Evolutionary conservation across 2,888 invertebrate genomes (phyloP).

Genomic region (Mesorhabditis spiculigera): DNA sequence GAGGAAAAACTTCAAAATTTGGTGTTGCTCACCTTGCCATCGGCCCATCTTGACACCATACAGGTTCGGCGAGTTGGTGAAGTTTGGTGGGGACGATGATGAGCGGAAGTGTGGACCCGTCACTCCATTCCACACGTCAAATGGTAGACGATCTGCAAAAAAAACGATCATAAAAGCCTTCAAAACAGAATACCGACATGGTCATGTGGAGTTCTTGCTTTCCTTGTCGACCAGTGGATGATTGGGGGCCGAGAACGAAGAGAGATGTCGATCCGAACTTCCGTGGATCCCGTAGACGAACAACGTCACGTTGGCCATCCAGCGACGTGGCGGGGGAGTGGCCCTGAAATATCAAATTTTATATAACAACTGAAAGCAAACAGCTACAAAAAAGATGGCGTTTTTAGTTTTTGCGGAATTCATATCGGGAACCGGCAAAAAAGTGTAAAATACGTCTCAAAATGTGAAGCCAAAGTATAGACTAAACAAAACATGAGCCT

Average conservation of each 20-base stretch:
- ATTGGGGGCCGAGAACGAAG: conserved; percentile 29
- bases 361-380: neutral
- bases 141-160: conserved; percentile 26
- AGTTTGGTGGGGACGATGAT: conserved; percentile 32
- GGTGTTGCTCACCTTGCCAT: neutral
- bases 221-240: conserved; percentile 36
- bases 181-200: conserved; percentile 17
- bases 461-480: no score
- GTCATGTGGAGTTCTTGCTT: conserved; percentile 14
- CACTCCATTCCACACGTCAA: conserved; percentile 42
- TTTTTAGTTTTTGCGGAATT: neutral
- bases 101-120: conserved; percentile 41
- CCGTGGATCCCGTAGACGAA: conserved; percentile 35
- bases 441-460: no score
- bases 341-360: conserved; percentile 11
- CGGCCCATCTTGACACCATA: neutral
- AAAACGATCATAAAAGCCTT: no score
- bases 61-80: conserved; percentile 10
- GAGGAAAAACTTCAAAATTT: no score
- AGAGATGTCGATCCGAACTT: conserved; percentile 40
- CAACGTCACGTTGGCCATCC: conserved; percentile 34
- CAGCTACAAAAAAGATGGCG: no score
- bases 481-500: no score
- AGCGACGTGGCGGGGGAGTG: neutral
- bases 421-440: no score